Evolutionary conservation across 2,888 invertebrate genomes (phyloP).

Genomic region (Dichetophora obliterata): DNA sequence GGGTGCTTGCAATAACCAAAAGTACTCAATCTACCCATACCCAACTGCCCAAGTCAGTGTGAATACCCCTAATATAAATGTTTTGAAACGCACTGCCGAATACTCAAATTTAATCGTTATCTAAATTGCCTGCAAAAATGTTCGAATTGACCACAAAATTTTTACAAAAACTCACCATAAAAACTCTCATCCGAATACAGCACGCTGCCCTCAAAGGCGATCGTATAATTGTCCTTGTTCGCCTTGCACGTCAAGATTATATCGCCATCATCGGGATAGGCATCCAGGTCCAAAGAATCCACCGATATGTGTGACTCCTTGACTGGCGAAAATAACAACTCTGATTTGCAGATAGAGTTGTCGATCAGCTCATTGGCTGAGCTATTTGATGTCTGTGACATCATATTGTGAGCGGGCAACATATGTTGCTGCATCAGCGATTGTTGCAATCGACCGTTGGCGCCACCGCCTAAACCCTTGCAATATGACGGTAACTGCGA

Average conservation of each 20-base stretch:
- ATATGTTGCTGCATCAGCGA: slow-evolving; percentile 55
- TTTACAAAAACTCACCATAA: slow-evolving; percentile 70
- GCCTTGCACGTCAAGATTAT: slow-evolving; percentile 92
- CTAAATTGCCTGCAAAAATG: too few relatives aligned
- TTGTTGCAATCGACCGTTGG: slow-evolving; percentile 46
- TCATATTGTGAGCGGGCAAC: slow-evolving; percentile 53
- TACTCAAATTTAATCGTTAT: too few relatives aligned
- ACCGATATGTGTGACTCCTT: slow-evolving; percentile 87
- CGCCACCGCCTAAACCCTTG: slow-evolving; percentile 71
- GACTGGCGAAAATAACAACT: slow-evolving; percentile 90
- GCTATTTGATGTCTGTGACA: slow-evolving; percentile 64
- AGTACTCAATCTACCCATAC: too few relatives aligned
- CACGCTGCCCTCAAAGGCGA: slow-evolving; percentile 92
- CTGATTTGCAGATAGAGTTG: slow-evolving; percentile 93
- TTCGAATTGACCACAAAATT: too few relatives aligned
- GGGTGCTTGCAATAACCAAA: too few relatives aligned
- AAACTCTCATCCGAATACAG: slow-evolving; percentile 89
- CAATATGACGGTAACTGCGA: slow-evolving; percentile 83
- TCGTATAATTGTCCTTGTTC: slow-evolving; percentile 95
- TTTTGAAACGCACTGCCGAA: too few relatives aligned
- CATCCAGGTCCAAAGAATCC: slow-evolving; percentile 90
- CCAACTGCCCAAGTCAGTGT: too few relatives aligned
- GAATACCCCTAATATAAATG: too few relatives aligned
- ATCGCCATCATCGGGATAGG: slow-evolving; percentile 81
- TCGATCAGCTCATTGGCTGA: slow-evolving; percentile 77